Evolutionary conservation across 1,140 invertebrate species (phyloP), one percentile per base, ranked within the genome.

Genomic region (Caenorhabditis latens): DNA sequence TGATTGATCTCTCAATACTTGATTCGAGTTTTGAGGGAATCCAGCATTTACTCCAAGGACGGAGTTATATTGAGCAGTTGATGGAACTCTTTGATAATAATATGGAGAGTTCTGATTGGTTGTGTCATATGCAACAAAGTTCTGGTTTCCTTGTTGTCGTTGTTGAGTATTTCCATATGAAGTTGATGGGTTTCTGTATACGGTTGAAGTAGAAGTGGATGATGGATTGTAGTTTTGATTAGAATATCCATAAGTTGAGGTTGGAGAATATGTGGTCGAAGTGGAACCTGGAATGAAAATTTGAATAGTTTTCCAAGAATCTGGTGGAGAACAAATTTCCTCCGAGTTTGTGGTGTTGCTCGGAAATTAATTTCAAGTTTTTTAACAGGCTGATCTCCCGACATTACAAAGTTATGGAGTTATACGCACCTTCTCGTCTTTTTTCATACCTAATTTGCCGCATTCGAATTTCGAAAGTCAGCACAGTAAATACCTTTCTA

Each of bases 51-150:
- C 84, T 19, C 46, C 84, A 2, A 86, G 86, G 24, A 63, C 46
- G 11, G 71, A 53, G 3, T 79, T 79, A 46, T 79, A 79, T 79
- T 79, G 71, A 79, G 71, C 71, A 79, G 71, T 79, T 21, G 71
- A 79, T 79, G 71, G 71, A 79, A 79, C 71, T 79, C 71, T 48
- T 24, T 79, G 71, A 42, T 79, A 79, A 14, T 79, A 79, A 11
- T 50, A 79, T 24, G 71, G 58, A 46, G 48, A 43, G 24, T 43
- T 86, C 42, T 83, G 46, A 16, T 83, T 50, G 48, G 65, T 55
- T 50, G 43, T 53, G 32, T 86, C 84, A 53, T 55, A 53, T 4
- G 50, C 84, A 48, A 58, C 84, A 32, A 55, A 65, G 63, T 67
- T 85, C 24, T 61, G 50, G 50, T 65, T 53, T 19, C 21, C 13